Percentiles rank a stretch among this genome's conserved stretches.
phyloP scores from a whole-genome alignment of 2,113 vertebrate species.

The Odocoileus virginianus region DNA sequence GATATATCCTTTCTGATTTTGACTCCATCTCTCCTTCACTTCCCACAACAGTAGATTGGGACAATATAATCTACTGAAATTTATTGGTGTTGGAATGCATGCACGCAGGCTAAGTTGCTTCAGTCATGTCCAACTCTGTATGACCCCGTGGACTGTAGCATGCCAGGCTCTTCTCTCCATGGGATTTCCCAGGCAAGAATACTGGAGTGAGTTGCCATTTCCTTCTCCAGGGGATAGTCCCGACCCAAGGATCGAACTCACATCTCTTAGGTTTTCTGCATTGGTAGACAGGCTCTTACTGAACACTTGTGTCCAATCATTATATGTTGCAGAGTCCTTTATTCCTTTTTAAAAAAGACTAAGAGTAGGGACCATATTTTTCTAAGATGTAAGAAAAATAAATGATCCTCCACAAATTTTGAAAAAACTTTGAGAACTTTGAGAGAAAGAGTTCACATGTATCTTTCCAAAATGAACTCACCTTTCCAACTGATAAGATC shows the following conservation, averaged over 20 bases:
- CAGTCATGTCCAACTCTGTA: background rate
- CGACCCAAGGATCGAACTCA: accelerated
- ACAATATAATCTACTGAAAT: background rate
- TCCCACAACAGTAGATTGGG: background rate
- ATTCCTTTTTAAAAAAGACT: background rate
- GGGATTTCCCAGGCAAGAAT: background rate
- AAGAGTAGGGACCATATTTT: background rate
- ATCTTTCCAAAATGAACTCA: background rate
- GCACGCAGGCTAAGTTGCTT: background rate
- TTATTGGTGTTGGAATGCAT: background rate
- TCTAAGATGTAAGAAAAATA: background rate
- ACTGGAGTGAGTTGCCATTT: background rate
- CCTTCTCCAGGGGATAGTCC: background rate
- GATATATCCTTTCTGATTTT: background rate
- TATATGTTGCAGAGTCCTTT: background rate
- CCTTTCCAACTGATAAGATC: background rate
- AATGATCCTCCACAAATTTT: background rate
- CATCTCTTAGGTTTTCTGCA: background rate
- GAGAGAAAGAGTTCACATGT: background rate
- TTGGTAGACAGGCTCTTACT: background rate
- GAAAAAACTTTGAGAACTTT: background rate
- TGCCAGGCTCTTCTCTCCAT: background rate
- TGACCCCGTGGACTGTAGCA: background rate
- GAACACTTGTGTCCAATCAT: background rate
- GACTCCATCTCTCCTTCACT: background rate